These are phyloP conservation scores for Pyrocephalus nanus DNA, from an alignment of 2,797 vertebrate genomes.

Conservation along the genomic window DNA sequence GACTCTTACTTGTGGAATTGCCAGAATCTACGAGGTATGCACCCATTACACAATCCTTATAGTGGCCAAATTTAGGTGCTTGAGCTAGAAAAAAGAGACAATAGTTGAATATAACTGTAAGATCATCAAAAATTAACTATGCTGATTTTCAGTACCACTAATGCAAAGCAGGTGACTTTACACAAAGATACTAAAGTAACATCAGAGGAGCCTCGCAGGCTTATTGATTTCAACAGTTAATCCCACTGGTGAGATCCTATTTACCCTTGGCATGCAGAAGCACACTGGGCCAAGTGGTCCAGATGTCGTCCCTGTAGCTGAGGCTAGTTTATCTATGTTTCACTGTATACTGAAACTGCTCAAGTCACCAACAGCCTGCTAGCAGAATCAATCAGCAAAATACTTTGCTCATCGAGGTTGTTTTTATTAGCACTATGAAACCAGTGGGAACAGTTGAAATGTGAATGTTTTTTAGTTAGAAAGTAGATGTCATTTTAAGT, in stretches of 20 bases:
- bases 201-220: not conserved
- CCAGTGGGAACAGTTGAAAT: not conserved
- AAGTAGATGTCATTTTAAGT: not conserved
- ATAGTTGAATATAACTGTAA: not conserved
- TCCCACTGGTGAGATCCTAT: not conserved
- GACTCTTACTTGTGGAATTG: slow-evolving; percentile 91
- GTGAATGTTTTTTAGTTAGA: not conserved
- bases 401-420: not conserved
- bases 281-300: not conserved
- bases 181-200: not conserved
- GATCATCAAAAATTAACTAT: not conserved
- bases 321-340: not conserved
- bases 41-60: not conserved
- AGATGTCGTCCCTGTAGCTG: not conserved
- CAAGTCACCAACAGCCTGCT: not conserved
- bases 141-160: not conserved
- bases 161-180: not conserved
- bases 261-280: not conserved
- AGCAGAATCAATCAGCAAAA: not conserved
- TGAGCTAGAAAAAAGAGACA: not conserved
- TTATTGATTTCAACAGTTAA: not conserved
- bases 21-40: slow-evolving; percentile 92
- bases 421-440: not conserved
- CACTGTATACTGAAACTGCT: not conserved
- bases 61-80: not conserved